Evolutionary conservation across 2,797 vertebrate genomes (phyloP), one percentile per base, ranked within the genome.

Genomic region (Zalophus californianus): DNA sequence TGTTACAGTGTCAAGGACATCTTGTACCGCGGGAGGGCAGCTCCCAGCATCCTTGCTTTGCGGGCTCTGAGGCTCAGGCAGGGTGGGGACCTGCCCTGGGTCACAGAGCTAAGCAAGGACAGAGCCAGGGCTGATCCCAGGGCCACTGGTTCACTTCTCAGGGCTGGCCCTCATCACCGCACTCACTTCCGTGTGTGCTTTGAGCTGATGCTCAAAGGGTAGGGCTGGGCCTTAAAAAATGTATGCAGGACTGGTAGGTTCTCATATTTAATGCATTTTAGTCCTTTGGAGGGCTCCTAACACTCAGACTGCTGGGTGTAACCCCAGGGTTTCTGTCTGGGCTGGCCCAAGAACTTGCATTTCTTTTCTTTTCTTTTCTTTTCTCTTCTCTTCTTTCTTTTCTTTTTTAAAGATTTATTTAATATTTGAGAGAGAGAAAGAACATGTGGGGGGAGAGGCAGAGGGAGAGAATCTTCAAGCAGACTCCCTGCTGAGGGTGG

Each of bases 121-220:
- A 58, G 85, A 41, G 89, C 16, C 35, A 16, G 11, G 62, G 70
- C 70, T 1, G 54, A 52, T 70, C 32, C 41, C 29, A 20, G n/a
- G 87, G 60, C 13, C 0, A 0, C 52, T 29, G 68, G 68, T 44
- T 77, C 21, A 20, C 48, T 23, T 38, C 1, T 13, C 5, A 2
- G 27, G 48, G 13, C 18, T 5, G 20, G 20, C 66, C 38, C 64
- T 21, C 21, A 27, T 78, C 58, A 12, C 20, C 2, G 4, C 12
- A 1, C 38, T 14, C 20, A 8, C 32, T 3, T 25, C 10, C 3
- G 0, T 3, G 27, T 77, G 60, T 3, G 7, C 83, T 0, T 16
- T 14, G 83, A 79, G 50, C 14, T 7, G 7, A 52, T 2, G 4
- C 38, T 38, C 38, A 38, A 38, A 23, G 83, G 58, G 32, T 11